Base-by-base conservation (phyloP, 2,113 vertebrate species). In the Rhinopomastus cyanomelas region DNA sequence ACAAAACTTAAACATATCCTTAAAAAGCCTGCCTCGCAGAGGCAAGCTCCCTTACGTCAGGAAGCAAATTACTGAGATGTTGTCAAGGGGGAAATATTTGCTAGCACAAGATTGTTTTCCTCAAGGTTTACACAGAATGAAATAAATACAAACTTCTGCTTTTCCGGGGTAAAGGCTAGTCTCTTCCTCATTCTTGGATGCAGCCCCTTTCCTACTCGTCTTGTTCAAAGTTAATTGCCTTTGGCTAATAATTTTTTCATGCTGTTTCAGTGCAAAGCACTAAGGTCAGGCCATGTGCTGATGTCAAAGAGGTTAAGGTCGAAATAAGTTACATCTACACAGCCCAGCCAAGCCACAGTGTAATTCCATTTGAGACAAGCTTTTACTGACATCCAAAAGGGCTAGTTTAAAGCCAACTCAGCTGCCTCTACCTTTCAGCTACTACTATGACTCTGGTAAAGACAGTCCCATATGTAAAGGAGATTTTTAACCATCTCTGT, bases 1-100 rank as follows among this genome's bases (percentile, higher is more conserved):
- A 94, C 78, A 97, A 97, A 96, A 96, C 92, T 97, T 95, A 95
- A 96, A 96, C 75, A 89, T 59, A 91, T 55, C 65, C 85, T 96
- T 96, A 95, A 95, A 96, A 97, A 94, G 52, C 84, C 84, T 94
- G 90, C 85, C 85, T 96, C 89, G 84, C 77, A 96, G 92, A 95
- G 92, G 62, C 79, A 94, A 96, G 91, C 64, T 93, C 62, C 75
- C 51, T 86, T 93, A 92, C 61, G 94, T 65, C 90, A 94, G 78
- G 68, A 95, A 97, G 96, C 81, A 96, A 96, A 97, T 96, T 96
- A 94, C 91, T 42, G 72, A 75, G 49, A 90, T 79, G 87, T 85
- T 96, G 94, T 93, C 81, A 89, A 92, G 89, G 46, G 56, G 92
- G 94, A 94, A 93, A 92, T 69, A 95, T 94, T 91, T 94, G 55